These are phyloP conservation scores for Watersipora subatra DNA, from an alignment of 1,140 invertebrate species.

Conservation along the genomic window DNA sequence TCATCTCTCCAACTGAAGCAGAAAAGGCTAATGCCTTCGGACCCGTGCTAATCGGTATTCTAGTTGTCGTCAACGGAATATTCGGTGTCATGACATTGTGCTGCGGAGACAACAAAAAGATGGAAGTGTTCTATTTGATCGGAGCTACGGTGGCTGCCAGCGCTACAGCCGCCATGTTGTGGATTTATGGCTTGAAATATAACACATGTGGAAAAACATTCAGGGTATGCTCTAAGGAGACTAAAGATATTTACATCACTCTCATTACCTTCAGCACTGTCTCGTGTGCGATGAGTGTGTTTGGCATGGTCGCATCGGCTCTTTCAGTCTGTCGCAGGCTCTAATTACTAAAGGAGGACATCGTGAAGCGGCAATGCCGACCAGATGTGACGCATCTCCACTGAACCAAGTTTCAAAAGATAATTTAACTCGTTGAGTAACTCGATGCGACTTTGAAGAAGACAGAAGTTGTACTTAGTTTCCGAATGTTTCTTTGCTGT, in stretches of 20 bases:
- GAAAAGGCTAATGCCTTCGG: background rate
- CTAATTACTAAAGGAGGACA: too few relatives aligned
- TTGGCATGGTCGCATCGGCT: background rate
- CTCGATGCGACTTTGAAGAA: too few relatives aligned
- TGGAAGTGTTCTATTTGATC: background rate
- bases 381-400: too few relatives aligned
- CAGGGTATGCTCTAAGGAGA: too few relatives aligned
- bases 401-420: too few relatives aligned
- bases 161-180: background rate
- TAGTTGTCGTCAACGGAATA: background rate
- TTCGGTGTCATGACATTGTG: background rate
- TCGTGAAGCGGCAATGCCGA: too few relatives aligned
- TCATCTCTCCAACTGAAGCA: background rate
- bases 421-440: too few relatives aligned
- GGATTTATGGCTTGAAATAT: background rate
- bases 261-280: background rate
- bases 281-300: background rate
- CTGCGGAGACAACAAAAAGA: background rate
- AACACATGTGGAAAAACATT: too few relatives aligned
- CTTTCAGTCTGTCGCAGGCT: background rate
- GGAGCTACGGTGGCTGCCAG: background rate
- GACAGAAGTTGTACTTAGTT: too few relatives aligned
- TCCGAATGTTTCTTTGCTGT: too few relatives aligned
- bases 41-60: background rate
- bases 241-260: too few relatives aligned